Base-by-base conservation (phyloP, 1,140 invertebrate genomes). In the Trichonephila inaurata region DNA sequence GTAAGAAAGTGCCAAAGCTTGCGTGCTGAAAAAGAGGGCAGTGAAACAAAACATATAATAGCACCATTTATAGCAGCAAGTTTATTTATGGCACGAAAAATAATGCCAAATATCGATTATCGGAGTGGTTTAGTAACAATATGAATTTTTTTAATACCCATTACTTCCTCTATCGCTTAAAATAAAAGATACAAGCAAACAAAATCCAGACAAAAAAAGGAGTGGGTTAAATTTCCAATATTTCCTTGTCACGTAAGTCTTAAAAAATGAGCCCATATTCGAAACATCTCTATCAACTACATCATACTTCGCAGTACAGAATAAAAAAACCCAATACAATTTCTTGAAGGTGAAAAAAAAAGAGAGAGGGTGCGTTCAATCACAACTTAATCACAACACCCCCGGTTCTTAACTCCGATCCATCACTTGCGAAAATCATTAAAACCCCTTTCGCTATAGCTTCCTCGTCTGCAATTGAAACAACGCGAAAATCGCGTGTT, bases 401-500 rank as follows among this genome's bases (percentile, higher is more conserved):
- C 18, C 33, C 51, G 5, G 7, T 51, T 18, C 33, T 64, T 40
- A 44, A 44, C 60, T 24, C 60, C n/a, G 51, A 40, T 58, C 61
- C 24, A 64, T 40, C 60, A 62, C 24, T 10, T 24, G 24, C 24
- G 44, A 88, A 88, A 88, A 88, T 88, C 86, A 88, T 88, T 88
- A 88, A 62, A 62, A 24, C 33, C 61, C 86, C 86, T 40, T 28
- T 40, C 33, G 2, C 33, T 40, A 2, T 40, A 40, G 33, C 62
- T 64, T 24, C 21, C 61, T 40, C 18, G 19, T 58, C 51, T 40
- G 24, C 86, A 88, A 88, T 88, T 88, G 86, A 88, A 88, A 89
- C 51, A 89, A 89, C 88, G 88, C 66, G 88, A 77, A 69, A 77
- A 89, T 89, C 44, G 88, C 88, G 88, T 89, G 88, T 44, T 51